Base-by-base conservation (phyloP, 1,140 invertebrate genomes). In the Cheumatopsyche charites region DNA sequence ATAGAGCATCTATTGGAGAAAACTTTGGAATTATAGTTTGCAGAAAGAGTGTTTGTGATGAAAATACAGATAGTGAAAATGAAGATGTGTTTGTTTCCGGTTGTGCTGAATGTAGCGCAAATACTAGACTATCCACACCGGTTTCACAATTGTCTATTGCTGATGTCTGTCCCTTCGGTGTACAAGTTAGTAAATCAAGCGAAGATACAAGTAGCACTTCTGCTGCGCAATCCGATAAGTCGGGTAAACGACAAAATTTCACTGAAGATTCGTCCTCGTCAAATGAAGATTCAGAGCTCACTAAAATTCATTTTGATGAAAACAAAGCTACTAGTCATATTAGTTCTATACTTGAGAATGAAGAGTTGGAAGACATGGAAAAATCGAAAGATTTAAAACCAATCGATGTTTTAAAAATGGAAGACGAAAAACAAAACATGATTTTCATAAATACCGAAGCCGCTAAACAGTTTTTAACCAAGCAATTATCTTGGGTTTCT, bases 371-470 rank as follows among this genome's bases (percentile, higher is more conserved):
- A 78, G 79, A 67, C 78, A 36, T 3, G 3, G 29, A 4, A 36
- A 79, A 71, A 77, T 74, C 26, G 78, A 80, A 67, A 78, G 77
- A 72, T 72, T 78, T 61, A 73, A 67, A 68, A 77, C 15, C 13
- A 15, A n/a, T 71, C 1, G 65, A 77, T 25, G 78, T 70, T 71
- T 45, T 76, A 58, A 83, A 85, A 63, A 79, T 75, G 42, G 83
- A 81, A 41, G 84, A 84, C 74, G 85, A 87, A 42, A 87, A 88
- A 78, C 86, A 86, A 45, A 90, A 90, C 75, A 87, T 89, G 75
- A 89, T 90, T 77, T 88, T 91, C 79, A 87, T 90, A 43, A 90
- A 90, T 76, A 90, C 89, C 45, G 88, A 91, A 83, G 88, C 89
- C 43, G 89, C 88, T 41, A 87, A 86, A 78, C 90, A 90, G 77